Evolutionary conservation across 2,113 vertebrate genomes (phyloP), one percentile per base, ranked within the genome.

Genomic region (Triplophysa rosa): DNA sequence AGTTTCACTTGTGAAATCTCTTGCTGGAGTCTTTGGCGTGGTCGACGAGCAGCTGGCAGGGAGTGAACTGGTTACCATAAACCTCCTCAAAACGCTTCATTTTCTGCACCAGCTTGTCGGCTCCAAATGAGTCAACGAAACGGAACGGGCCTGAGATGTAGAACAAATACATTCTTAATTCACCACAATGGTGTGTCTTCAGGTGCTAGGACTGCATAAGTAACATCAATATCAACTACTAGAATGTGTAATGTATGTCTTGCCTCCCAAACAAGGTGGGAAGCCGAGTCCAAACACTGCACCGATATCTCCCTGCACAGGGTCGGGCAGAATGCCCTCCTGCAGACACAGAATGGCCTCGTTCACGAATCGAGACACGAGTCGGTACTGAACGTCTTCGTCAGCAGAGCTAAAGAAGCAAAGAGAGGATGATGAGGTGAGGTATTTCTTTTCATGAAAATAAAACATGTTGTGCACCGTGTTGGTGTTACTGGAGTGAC

Each of bases 251-350:
- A 21, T 67, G 29, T 71, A 47, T 10, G 14, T 67, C 91, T 84
- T 54, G 96, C 95, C 95, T 92, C 95, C 95, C n/a, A 96, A 90
- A 74, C 90, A 94, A 0, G 94, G 94, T 0, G 95, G 95, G 85
- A 96, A 96, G 71, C 95, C 95, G 7, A 95, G 83, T 13, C 95
- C 94, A 0, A 97, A 96, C 13, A 96, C 95, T 0, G 94, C 95
- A 0, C 95, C 95, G 0, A 96, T 95, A 78, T 97, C 95, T 10
- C 95, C 95, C 84, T 96, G 95, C 69, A 92, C 84, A 0, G 95
- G 95, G 37, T 83, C 92, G 69, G 89, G 91, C 84, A 96, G 87
- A 86, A 96, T 91, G 2, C 93, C 94, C 14, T 97, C 95, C 88
- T 96, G 93, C 67, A 97, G 91, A 88, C 95, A 96, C 89, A 95